These are phyloP conservation scores for Lophura swinhoii DNA, from an alignment of 2,797 vertebrate genomes.

Conservation along the genomic window DNA sequence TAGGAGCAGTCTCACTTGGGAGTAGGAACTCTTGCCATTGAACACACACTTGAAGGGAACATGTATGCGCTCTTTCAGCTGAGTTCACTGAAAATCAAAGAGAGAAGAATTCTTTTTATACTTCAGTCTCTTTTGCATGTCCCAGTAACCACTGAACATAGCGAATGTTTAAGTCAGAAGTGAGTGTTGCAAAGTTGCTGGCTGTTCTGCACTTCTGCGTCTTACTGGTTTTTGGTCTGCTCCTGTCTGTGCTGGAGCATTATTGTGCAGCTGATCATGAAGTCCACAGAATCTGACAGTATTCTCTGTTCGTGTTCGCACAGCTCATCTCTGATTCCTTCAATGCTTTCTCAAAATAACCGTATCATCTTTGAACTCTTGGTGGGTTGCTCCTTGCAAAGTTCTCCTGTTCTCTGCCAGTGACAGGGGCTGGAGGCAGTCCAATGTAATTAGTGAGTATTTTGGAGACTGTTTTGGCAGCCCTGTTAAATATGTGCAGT, in stretches of 20 bases:
- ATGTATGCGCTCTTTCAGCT: not conserved
- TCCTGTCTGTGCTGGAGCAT: not conserved
- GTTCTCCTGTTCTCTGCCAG: constrained; percentile 18
- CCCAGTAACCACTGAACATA: not conserved
- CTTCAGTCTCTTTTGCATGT: not conserved
- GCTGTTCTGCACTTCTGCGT: not conserved
- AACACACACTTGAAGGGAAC: accelerated
- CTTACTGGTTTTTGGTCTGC: not conserved
- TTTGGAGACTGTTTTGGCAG: constrained; percentile 55
- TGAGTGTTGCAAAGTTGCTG: not conserved
- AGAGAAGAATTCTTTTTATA: not conserved
- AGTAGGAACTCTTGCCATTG: not conserved
- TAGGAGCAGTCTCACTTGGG: not conserved
- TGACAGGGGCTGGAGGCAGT: constrained; percentile 32
- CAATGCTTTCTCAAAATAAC: not conserved
- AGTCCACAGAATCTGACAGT: not conserved
- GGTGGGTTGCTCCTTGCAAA: not conserved
- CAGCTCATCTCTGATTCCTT: not conserved
- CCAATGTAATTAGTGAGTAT: constrained; percentile 59
- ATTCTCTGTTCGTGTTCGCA: not conserved
- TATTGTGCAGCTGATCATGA: not conserved
- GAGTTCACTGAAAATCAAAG: not conserved
- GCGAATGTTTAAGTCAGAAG: not conserved
- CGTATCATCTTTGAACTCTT: not conserved
- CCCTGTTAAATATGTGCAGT: constrained; percentile 45